Percentiles rank a stretch among this genome's conserved stretches.
phyloP scores from a whole-genome alignment of 1,140 invertebrate species.

The Nixonia krombeini region DNA sequence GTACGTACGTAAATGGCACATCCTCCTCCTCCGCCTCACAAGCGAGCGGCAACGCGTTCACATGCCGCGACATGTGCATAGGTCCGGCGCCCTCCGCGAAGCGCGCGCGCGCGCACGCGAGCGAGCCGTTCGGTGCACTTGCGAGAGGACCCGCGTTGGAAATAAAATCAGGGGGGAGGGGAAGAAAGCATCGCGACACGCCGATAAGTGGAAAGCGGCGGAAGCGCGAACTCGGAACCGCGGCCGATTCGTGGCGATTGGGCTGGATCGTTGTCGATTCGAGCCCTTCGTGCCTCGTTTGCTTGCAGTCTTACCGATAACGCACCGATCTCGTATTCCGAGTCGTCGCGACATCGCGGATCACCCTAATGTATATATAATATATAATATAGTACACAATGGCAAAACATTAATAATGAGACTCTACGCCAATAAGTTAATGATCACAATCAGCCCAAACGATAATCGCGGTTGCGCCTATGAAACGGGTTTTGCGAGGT shows the following conservation, averaged over 20 bases:
- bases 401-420: constrained; percentile 44
- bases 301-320: constrained; percentile 47
- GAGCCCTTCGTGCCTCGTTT: constrained; percentile 12
- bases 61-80: constrained; percentile 42
- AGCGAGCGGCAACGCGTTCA: constrained; percentile 18
- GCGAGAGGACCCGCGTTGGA: constrained; percentile 23
- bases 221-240: constrained; percentile 31
- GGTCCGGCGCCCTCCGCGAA: constrained; percentile 13
- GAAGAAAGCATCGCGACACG: no score
- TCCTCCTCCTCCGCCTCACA: constrained; percentile 8
- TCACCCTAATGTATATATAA: constrained; percentile 37
- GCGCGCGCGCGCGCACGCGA: constrained; percentile 15
- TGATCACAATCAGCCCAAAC: constrained; percentile 44
- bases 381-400: constrained; percentile 46
- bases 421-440: constrained; percentile 33
- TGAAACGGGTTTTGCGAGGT: constrained; percentile 38
- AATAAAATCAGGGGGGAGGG: background rate
- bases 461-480: constrained; percentile 32
- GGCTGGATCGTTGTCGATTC: constrained; percentile 33
- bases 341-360: no score
- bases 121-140: constrained; percentile 12
- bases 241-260: constrained; percentile 18
- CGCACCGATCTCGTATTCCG: no score
- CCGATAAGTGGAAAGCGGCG: no score
- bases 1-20: constrained; percentile 63